These are phyloP conservation scores for Agrypnus murinus DNA, from an alignment of 2,888 invertebrate species.

Conservation along the genomic window DNA sequence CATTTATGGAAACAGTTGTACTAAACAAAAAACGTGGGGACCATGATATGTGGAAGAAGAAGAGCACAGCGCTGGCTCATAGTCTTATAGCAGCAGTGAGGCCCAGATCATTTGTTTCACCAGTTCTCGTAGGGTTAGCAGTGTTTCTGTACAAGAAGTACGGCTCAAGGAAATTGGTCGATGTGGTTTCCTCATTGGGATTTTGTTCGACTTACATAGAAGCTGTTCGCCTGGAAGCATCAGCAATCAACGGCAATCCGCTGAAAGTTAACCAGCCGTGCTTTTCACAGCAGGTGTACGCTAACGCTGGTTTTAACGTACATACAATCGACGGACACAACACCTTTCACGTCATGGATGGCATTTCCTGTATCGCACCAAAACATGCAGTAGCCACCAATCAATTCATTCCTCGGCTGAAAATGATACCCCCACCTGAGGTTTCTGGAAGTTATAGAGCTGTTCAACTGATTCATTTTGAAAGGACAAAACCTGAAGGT, in stretches of 20 bases:
- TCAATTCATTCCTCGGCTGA: neutral
- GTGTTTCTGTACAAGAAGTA: too few species aligned
- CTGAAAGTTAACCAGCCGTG: neutral
- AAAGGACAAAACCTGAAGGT: too few species aligned
- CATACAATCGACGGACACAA: neutral
- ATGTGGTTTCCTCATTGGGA: neutral
- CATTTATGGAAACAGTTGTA: too few species aligned
- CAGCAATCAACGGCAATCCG: neutral
- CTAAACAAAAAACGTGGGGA: too few species aligned
- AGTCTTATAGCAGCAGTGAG: too few species aligned
- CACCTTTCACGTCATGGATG: constrained; percentile 1
- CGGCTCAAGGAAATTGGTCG: too few species aligned
- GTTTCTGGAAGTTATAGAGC: neutral
- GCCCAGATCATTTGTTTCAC: neutral
- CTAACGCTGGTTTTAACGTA: neutral
- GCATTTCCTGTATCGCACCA: neutral
- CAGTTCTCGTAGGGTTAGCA: too few species aligned
- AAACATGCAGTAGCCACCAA: neutral
- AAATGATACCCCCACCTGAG: neutral
- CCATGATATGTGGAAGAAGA: too few species aligned
- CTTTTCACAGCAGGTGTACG: neutral
- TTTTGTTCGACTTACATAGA: constrained; percentile 21
- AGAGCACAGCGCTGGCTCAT: too few species aligned
- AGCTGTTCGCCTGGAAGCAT: constrained; percentile 12
- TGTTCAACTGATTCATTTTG: too few species aligned